Percentiles rank a stretch among this genome's conserved stretches.
Conservation (phyloP, 1,140 invertebrate species). For the Halesus radiatus region DNA sequence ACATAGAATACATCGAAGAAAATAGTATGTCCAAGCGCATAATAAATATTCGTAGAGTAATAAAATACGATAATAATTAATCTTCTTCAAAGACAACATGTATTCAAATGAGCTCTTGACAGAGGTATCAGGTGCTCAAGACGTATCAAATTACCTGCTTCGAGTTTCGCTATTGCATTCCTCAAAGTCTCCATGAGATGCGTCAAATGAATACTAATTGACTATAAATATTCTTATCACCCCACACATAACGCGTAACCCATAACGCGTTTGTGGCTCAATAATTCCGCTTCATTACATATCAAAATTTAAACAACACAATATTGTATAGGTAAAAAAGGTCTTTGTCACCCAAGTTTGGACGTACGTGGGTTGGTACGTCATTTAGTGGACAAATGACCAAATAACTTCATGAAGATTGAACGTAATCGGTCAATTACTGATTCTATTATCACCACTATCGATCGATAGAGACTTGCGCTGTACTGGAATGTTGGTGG, state of each 20-base stretch:
- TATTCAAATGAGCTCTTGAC: too few species aligned
- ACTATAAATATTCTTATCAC: background rate
- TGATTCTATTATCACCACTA: conserved; percentile 6
- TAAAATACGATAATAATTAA: too few species aligned
- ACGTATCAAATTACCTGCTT: background rate
- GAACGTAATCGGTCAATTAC: conserved; percentile 1
- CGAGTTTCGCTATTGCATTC: background rate
- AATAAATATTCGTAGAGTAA: too few species aligned
- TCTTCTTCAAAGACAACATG: too few species aligned
- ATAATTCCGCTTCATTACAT: background rate
- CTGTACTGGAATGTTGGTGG: too few species aligned
- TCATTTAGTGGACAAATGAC: conserved; percentile 2
- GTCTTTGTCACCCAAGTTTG: background rate
- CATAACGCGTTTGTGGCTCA: background rate
- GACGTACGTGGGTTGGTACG: background rate
- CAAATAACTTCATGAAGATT: conserved; percentile 15
- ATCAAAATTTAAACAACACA: too few species aligned
- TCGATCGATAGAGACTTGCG: background rate
- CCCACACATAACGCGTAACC: background rate
- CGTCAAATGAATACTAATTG: conserved; percentile 15
- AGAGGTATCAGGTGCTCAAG: too few species aligned
- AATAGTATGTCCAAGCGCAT: too few species aligned
- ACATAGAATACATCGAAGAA: too few species aligned
- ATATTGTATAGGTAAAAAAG: too few species aligned
- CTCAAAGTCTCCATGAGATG: background rate